phyloP scores from a whole-genome alignment of 2,888 invertebrate genomes.

The Cepaea hortensis region DNA sequence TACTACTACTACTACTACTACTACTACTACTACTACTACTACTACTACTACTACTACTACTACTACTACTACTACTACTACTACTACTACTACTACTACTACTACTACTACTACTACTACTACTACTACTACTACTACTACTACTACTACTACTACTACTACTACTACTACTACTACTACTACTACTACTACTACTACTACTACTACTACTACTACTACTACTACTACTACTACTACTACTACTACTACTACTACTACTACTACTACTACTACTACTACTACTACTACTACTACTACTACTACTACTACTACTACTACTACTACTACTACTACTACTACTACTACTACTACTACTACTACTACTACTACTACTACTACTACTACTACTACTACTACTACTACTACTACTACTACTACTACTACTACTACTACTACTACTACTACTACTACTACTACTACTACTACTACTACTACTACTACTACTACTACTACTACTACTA shows the following conservation, averaged over 20 bases:
- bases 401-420: background rate
- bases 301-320: slow-evolving; percentile 9
- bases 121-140: slow-evolving; percentile 28
- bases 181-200: slow-evolving; percentile 9
- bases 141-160: slow-evolving; percentile 30
- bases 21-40: slow-evolving; percentile 31
- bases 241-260: slow-evolving; percentile 28
- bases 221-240: slow-evolving; percentile 28
- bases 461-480: slow-evolving; percentile 28
- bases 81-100: background rate
- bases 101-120: slow-evolving; percentile 20
- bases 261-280: slow-evolving; percentile 28
- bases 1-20: slow-evolving; percentile 37
- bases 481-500: slow-evolving; percentile 24
- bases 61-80: slow-evolving; percentile 24
- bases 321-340: slow-evolving; percentile 25
- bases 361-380: slow-evolving; percentile 23
- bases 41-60: slow-evolving; percentile 14
- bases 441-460: slow-evolving; percentile 13
- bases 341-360: slow-evolving; percentile 8
- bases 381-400: slow-evolving; percentile 29
- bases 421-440: background rate
- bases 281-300: slow-evolving; percentile 13
- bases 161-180: slow-evolving; percentile 24
- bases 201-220: slow-evolving; percentile 17